Conservation (phyloP, 37 sponge, comb jelly and placozoan genomes). For the Geodia barretti region DNA sequence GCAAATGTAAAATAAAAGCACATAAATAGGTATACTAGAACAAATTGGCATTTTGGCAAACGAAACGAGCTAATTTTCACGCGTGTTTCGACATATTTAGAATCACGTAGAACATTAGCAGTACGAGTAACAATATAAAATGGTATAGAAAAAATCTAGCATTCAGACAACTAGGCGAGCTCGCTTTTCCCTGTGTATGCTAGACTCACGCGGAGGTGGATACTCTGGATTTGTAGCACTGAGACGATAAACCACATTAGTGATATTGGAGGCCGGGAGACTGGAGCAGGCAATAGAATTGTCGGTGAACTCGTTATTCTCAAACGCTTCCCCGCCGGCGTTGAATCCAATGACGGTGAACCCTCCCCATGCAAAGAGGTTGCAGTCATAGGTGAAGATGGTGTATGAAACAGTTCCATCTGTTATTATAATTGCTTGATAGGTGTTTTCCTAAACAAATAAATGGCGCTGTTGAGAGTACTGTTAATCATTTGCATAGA, state of each 20-base stretch:
- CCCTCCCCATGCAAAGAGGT: constrained; percentile 35
- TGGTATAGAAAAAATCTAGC: too few relatives aligned
- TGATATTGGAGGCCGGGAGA: neutral
- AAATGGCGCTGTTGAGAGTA: neutral
- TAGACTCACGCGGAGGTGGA: neutral
- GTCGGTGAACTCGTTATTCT: neutral
- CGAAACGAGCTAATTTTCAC: too few relatives aligned
- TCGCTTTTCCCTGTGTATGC: too few relatives aligned
- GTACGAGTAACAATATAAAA: too few relatives aligned
- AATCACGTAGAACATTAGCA: too few relatives aligned
- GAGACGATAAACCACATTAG: constrained; percentile 11
- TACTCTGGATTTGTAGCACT: neutral
- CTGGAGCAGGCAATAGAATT: constrained; percentile 1
- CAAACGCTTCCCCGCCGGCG: neutral
- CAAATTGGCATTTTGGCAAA: too few relatives aligned
- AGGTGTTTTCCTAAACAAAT: constrained; percentile 34
- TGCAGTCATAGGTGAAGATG: constrained; percentile 54
- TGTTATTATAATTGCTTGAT: constrained; percentile 60
- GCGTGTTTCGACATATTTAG: too few relatives aligned
- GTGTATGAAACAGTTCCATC: constrained; percentile 33
- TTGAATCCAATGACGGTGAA: constrained; percentile 4
- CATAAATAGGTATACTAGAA: too few relatives aligned
- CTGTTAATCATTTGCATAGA: too few relatives aligned
- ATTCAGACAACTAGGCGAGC: too few relatives aligned
- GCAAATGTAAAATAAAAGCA: neutral